Base-by-base conservation (phyloP, 1,140 invertebrate genomes). In the Choristoneura fumiferana region DNA sequence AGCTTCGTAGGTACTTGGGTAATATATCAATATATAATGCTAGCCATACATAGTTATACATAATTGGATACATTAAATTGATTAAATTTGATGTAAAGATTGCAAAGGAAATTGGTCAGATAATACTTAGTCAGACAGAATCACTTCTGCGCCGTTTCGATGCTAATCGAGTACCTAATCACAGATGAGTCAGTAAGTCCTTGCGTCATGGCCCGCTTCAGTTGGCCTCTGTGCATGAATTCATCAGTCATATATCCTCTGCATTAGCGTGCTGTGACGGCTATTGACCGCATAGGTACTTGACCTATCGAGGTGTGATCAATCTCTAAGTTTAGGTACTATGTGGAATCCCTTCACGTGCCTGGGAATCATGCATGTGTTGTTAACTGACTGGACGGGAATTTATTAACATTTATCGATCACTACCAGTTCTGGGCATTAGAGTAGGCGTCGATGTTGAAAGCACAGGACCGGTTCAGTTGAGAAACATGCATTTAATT, bases 171-270 rank as follows among this genome's bases (percentile, higher is more conserved):
- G 22, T 29, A 29, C 22, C 22, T 43, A 43, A 75, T 79, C 67
- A 73, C 54, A 54, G 67, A 74, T 85, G 82, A 85, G 60, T 85
- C 78, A 74, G 54, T 65, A 58, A n/a, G 45, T 61, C 57, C 60
- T 71, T 77, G 67, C 73, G 79, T 82, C 74, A 78, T 60, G 63
- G 15, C 62, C 39, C 59, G 63, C 62, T 68, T 72, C 65, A 66
- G 71, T 62, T 60, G 66, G 70, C 69, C 69, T 62, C 60, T 49
- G 43, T 37, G 54, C 57, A 58, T 61, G 43, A 67, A 62, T 62
- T 59, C 64, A 67, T 59, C 65, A 49, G 43, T 4, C 43, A 18
- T 49, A 49, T 49, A 49, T 49, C 43, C n/a, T 49, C n/a, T 22
- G 18, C 22, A 49, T 49, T 22, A 49, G 17, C 43, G 43, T 22